A percentile compares a stretch with the other conserved stretches of the same genome.
These are phyloP conservation scores for Aleiodes leptofemur DNA, from an alignment of 2,888 invertebrate species.

Conservation along the genomic window DNA sequence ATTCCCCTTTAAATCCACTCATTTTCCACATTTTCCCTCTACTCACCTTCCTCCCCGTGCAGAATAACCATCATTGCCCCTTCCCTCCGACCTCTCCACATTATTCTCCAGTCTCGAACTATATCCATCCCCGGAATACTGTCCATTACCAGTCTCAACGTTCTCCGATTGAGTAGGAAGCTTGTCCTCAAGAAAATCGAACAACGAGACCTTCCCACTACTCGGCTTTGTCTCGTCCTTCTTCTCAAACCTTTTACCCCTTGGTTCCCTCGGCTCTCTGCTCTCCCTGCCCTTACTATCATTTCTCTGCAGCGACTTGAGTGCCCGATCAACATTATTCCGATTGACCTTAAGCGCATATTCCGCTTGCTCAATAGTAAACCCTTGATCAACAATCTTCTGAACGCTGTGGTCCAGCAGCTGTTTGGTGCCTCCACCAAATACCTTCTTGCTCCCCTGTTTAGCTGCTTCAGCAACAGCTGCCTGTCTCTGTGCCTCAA, in stretches of 20 bases:
- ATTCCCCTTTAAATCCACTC: no score
- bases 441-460: conserved; percentile 78
- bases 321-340: conserved; percentile 85
- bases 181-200: conserved; percentile 90
- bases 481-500: conserved; percentile 92
- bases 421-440: conserved; percentile 78
- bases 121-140: conserved; percentile 47
- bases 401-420: conserved; percentile 86
- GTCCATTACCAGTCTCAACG: conserved; percentile 73
- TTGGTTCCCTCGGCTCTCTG: conserved; percentile 73
- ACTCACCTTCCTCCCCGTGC: conserved; percentile 68
- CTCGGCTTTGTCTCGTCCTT: conserved; percentile 83
- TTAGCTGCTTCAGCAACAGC: conserved; percentile 92
- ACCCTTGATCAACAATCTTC: conserved; percentile 88
- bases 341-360: conserved; percentile 83
- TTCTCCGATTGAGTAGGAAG: conserved; percentile 78
- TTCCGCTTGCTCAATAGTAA: conserved; percentile 85
- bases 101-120: conserved; percentile 61
- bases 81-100: conserved; percentile 63
- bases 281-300: conserved; percentile 62
- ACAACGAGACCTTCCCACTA: conserved; percentile 85
- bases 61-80: conserved; percentile 58
- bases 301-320: conserved; percentile 80
- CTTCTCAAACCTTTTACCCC: conserved; percentile 71
- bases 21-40: background rate